A percentile compares a stretch with the other conserved stretches of the same genome.
These are phyloP conservation scores for Urechis unicinctus DNA, from an alignment of 2,888 invertebrate genomes.

Conservation along the genomic window DNA sequence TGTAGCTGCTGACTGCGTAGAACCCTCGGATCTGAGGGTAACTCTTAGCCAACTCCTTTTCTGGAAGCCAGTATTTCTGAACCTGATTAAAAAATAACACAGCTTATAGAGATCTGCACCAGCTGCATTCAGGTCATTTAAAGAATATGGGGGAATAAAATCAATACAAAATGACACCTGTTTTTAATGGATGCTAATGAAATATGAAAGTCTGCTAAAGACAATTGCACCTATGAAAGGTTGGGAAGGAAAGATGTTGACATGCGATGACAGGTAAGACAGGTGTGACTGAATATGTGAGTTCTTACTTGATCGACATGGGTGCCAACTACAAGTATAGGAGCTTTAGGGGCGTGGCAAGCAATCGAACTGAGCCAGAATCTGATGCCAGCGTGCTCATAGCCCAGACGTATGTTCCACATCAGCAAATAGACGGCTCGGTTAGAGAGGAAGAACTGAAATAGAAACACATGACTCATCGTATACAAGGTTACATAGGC, in stretches of 20 bases:
- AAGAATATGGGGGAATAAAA: neutral
- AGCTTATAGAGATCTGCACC: too few relatives aligned
- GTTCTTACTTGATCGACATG: slow-evolving; percentile 45
- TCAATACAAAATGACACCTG: neutral
- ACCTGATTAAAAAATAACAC: slow-evolving; percentile 25
- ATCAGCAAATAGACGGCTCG: slow-evolving; percentile 46
- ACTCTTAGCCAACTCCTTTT: slow-evolving; percentile 31
- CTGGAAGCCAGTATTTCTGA: slow-evolving; percentile 35
- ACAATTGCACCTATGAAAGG: too few relatives aligned
- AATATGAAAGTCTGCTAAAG: too few relatives aligned
- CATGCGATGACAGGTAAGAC: too few relatives aligned
- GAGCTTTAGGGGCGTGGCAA: slow-evolving; percentile 49
- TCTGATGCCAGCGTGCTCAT: slow-evolving; percentile 49
- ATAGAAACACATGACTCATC: too few relatives aligned
- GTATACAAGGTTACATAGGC: too few relatives aligned
- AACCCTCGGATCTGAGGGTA: slow-evolving; percentile 47
- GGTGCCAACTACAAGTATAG: slow-evolving; percentile 46
- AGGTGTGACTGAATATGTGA: neutral
- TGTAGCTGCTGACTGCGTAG: slow-evolving; percentile 43
- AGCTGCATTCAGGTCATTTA: too few relatives aligned
- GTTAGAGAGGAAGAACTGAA: slow-evolving; percentile 46
- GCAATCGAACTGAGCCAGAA: slow-evolving; percentile 49
- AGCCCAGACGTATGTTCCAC: slow-evolving; percentile 49
- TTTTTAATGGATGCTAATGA: too few relatives aligned
- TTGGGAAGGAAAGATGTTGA: too few relatives aligned